phyloP scores from a whole-genome alignment of 2,113 vertebrate genomes.

The Thunnus thynnus region DNA sequence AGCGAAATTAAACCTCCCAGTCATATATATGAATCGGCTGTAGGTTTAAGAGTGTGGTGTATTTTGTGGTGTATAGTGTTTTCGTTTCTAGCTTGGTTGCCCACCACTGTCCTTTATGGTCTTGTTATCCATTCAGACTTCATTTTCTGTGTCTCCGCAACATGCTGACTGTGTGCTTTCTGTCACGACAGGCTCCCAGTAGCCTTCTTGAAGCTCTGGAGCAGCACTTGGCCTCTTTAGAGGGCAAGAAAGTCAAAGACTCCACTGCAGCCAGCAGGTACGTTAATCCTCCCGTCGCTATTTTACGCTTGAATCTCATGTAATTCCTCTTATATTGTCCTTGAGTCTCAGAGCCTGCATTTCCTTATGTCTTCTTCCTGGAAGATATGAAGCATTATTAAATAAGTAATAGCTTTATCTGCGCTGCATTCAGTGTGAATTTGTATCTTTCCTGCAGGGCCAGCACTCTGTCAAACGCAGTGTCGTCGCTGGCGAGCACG shows the following conservation, averaged over 20 bases:
- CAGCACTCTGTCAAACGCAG: slow-evolving; percentile 97
- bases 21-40: slow-evolving; percentile 34
- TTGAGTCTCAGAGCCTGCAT: background rate
- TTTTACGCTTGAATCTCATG: background rate
- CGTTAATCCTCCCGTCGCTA: slow-evolving; percentile 16
- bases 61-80: slow-evolving; percentile 24
- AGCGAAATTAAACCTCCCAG: slow-evolving; percentile 2
- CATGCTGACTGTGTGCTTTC: slow-evolving; percentile 58
- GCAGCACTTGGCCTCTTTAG: slow-evolving; percentile 97
- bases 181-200: slow-evolving; percentile 90
- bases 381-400: background rate
- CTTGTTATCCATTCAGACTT: slow-evolving; percentile 52
- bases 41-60: background rate
- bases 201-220: slow-evolving; percentile 99
- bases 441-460: slow-evolving; percentile 85
- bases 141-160: slow-evolving; percentile 7
- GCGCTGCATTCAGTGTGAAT: slow-evolving; percentile 5
- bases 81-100: slow-evolving; percentile 54
- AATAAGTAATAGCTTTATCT: slow-evolving; percentile 3
- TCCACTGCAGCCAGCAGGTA: slow-evolving; percentile 98
- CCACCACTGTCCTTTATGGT: slow-evolving; percentile 73
- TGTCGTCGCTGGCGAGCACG: slow-evolving; percentile 96
- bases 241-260: slow-evolving; percentile 99
- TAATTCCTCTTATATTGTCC: background rate
- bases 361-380: background rate